Percentiles rank a stretch among this genome's conserved stretches.
phyloP scores from a whole-genome alignment of 2,888 invertebrate species.

The Lepetodrilus schrolli region DNA sequence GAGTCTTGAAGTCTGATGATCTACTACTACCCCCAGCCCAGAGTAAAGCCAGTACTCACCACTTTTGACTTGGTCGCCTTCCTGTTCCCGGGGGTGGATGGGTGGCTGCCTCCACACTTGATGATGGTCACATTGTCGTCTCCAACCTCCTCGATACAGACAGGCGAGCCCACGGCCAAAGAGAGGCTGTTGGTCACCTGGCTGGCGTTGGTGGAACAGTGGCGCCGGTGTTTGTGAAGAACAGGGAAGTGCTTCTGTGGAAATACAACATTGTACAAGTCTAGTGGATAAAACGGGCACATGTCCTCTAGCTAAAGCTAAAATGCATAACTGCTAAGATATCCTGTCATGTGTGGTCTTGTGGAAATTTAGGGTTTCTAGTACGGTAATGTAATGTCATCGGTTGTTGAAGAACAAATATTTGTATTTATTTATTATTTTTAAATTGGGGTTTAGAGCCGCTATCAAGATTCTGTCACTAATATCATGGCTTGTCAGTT shows the following conservation, averaged over 20 bases:
- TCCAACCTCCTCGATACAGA: slow-evolving; percentile 22
- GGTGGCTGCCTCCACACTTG: not conserved
- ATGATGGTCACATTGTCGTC: slow-evolving; percentile 34
- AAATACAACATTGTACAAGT: too few relatives aligned
- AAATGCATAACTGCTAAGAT: not conserved
- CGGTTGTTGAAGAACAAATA: too few relatives aligned
- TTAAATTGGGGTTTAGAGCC: too few relatives aligned
- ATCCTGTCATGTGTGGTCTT: not conserved
- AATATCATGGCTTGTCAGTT: too few relatives aligned
- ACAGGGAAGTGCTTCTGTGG: slow-evolving; percentile 57
- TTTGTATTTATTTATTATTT: too few relatives aligned
- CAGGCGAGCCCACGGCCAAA: slow-evolving; percentile 44
- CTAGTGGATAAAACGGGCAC: too few relatives aligned
- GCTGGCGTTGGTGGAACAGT: slow-evolving; percentile 42
- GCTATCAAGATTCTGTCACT: too few relatives aligned
- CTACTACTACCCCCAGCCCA: too few relatives aligned
- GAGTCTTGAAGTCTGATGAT: too few relatives aligned
- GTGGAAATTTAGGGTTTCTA: too few relatives aligned
- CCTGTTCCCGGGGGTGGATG: not conserved
- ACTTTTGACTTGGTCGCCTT: not conserved
- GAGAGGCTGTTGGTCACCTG: slow-evolving; percentile 35
- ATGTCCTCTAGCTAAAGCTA: not conserved
- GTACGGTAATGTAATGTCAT: too few relatives aligned
- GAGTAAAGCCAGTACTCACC: too few relatives aligned
- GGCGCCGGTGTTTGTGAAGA: slow-evolving; percentile 47